phyloP scores from a whole-genome alignment of 2,888 invertebrate genomes.

The Drosophila setosimentum region DNA sequence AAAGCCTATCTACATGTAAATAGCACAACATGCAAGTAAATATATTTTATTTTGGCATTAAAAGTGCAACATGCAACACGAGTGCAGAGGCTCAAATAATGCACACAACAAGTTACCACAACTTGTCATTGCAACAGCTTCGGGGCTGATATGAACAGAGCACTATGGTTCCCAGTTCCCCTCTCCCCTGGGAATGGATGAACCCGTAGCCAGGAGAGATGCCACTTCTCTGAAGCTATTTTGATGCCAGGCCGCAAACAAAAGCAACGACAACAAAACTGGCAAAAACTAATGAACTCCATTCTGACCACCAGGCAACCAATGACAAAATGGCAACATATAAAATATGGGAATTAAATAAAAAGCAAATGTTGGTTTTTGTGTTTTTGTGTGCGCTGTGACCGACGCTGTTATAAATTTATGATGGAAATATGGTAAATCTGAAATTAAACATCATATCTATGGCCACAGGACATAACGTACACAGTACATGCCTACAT shows the following conservation, averaged over 20 bases:
- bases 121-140: conserved; percentile 69
- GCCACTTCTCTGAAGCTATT: conserved; percentile 18
- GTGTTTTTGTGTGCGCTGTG: conserved; percentile 8
- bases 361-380: conserved; percentile 18
- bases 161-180: not conserved
- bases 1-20: not conserved
- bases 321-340: conserved; percentile 44
- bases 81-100: conserved; percentile 43
- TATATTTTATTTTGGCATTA: conserved; percentile 4
- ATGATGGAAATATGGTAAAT: conserved; percentile 59
- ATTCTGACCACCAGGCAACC: conserved; percentile 37
- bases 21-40: not conserved
- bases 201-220: conserved; percentile 17
- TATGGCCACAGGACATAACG: conserved; percentile 33
- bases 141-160: conserved; percentile 34
- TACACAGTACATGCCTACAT: conserved; percentile 7
- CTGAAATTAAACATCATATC: conserved; percentile 61
- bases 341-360: conserved; percentile 5
- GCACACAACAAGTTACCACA: conserved; percentile 53
- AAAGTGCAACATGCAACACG: conserved; percentile 47
- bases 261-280: conserved; percentile 26
- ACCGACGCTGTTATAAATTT: conserved; percentile 45
- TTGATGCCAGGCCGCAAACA: conserved; percentile 46
- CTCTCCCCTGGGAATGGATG: conserved; percentile 1
- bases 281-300: conserved; percentile 71